These are phyloP conservation scores for Strigamia maritima DNA, from an alignment of 2,888 invertebrate genomes.

Conservation along the genomic window DNA sequence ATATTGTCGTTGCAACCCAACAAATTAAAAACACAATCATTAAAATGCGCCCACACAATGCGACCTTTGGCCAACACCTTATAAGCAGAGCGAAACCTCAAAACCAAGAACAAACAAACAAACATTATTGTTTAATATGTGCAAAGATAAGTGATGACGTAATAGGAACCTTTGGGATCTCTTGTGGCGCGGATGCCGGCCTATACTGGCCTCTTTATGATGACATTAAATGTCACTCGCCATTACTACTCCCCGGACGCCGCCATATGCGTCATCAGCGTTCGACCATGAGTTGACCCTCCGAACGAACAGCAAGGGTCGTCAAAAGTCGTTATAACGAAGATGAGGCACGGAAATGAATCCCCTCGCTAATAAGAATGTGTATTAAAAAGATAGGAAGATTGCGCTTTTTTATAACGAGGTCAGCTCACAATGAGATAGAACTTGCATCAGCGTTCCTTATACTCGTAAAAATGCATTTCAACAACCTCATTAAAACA, in stretches of 20 bases:
- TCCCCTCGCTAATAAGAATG: not conserved
- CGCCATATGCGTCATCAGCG: slow-evolving; percentile 16
- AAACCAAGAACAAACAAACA: not conserved
- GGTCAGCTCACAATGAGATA: not conserved
- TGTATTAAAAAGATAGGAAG: not conserved
- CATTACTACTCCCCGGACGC: slow-evolving; percentile 19
- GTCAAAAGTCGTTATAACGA: not conserved
- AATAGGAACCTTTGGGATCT: not conserved
- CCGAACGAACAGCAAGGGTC: not conserved
- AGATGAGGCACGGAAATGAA: not conserved
- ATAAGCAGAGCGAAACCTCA: not conserved
- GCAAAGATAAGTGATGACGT: slow-evolving; percentile 23
- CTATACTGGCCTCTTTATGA: slow-evolving; percentile 16
- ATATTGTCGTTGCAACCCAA: not conserved
- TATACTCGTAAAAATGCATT: not conserved
- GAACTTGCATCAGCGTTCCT: slow-evolving; percentile 11
- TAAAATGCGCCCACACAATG: not conserved
- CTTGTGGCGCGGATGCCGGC: slow-evolving; percentile 8
- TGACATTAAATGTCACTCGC: slow-evolving; percentile 19
- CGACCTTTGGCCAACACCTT: not conserved
- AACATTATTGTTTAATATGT: slow-evolving; percentile 7
- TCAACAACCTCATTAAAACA: slow-evolving; percentile 23
- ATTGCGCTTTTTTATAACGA: not conserved
- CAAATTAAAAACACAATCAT: slow-evolving; percentile 8
- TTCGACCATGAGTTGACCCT: slow-evolving; percentile 16